phyloP scores from a whole-genome alignment of 2,888 invertebrate genomes.

The Noctua comes region DNA sequence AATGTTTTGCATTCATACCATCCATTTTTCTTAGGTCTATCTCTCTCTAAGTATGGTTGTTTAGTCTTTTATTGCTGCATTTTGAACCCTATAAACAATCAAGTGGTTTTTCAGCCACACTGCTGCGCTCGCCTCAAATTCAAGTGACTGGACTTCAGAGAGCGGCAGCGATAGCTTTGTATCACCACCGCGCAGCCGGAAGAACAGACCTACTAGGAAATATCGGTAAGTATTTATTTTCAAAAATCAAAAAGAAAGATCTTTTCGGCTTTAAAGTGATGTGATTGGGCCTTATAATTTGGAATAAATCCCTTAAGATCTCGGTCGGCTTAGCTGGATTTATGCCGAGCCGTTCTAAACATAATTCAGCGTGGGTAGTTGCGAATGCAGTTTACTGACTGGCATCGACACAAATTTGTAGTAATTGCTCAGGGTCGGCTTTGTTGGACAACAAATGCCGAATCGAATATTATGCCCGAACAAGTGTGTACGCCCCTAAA shows the following conservation, averaged over 20 bases:
- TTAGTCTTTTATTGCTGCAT: background rate
- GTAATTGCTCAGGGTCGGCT: background rate
- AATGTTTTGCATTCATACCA: background rate
- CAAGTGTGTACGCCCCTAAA: background rate
- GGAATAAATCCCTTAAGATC: too few relatives aligned
- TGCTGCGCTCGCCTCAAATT: slow-evolving; percentile 66
- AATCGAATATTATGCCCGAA: background rate
- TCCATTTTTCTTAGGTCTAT: background rate
- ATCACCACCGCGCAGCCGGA: slow-evolving; percentile 78
- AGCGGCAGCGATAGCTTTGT: slow-evolving; percentile 75
- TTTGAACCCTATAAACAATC: slow-evolving; percentile 7
- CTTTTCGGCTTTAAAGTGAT: background rate
- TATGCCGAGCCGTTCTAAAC: background rate
- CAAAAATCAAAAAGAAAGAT: too few relatives aligned
- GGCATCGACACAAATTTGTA: background rate
- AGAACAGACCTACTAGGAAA: slow-evolving; percentile 72
- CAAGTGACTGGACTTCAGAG: slow-evolving; percentile 81
- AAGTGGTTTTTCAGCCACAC: slow-evolving; percentile 48
- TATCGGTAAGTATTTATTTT: slow-evolving; percentile 80
- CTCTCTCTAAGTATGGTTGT: background rate
- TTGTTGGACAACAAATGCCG: background rate
- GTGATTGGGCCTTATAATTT: too few relatives aligned
- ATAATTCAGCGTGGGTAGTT: background rate
- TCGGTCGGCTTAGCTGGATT: background rate
- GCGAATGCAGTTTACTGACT: background rate